Base-by-base conservation (phyloP, 2,797 vertebrate genomes). In the Bryconaethiops microstoma region DNA sequence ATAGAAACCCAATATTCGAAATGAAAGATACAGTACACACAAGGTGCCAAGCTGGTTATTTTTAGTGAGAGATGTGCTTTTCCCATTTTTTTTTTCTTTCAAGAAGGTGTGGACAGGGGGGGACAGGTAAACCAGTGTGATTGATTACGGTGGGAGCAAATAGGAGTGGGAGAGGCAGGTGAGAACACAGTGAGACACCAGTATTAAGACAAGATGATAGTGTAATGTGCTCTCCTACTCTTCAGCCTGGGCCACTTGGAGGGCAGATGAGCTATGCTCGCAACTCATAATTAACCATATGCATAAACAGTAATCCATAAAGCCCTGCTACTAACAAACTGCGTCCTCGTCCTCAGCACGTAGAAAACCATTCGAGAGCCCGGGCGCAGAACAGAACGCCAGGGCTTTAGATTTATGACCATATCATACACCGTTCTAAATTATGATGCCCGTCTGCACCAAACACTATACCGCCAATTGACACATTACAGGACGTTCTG, bases 11-110 rank as follows among this genome's bases (percentile, higher is more conserved):
- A 42, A 55, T 39, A 59, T 35, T 54, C 59, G 54, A 82, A 84
- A 82, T 14, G 35, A 80, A 45, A 82, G 88, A 77, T 70, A 48
- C 76, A 60, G 63, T 21, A 76, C 17, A 77, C 25, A 69, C 39
- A 74, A 90, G 89, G 86, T 89, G 89, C 85, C 82, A 82, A 84
- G 82, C 76, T 40, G 76, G 82, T 83, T 80, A 59, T 62, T 74
- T 69, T 8, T 62, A 76, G 60, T 65, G 69, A 59, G 57, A 79
- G 70, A 75, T 82, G 63, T 50, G 64, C 60, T 40, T 64, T 54
- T 54, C n/a, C 8, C 35, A 55, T 35, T 62, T 69, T 50, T 42
- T 12, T 42, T 64, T 39, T 29, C 25, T 29, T 17, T 29, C 14
- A 21, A 14, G n/a, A 9, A 62, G 68, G 29, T 39, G 48, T 52